Base-by-base conservation (phyloP, 1,140 invertebrate genomes). In the Rhynchophorus ferrugineus region DNA sequence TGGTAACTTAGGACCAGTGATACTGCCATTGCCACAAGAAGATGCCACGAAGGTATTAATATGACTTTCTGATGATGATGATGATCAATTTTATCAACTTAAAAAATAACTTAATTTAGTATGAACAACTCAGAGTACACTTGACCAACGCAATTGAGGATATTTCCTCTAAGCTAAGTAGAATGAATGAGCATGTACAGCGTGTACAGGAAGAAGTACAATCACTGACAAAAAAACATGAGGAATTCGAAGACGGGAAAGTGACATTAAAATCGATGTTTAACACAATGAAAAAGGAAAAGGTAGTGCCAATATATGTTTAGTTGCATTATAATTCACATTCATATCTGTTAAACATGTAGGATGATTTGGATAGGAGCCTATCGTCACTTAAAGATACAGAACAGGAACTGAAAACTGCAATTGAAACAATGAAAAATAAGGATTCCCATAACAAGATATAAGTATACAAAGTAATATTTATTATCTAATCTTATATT, bases 121-220 rank as follows among this genome's bases (percentile, higher is more conserved):
- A 96, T 65, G 92, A 95, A 67, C 93, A 97, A 66, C 91, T 98
- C 39, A 83, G 90, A 64, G 89, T 87, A 36, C 98, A 95, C 17
- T 73, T 99, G 7, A 70, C 96, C 1, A 93, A 91, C 41, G 95
- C 95, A 13, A 89, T 97, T 1, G 91, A 95, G 72, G 94, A 98
- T 67, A 96, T 95, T 75, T 61, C 98, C 43, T 81, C n/a, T n/a
- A n/a, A n/a, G n/a, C n/a, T 84, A 60, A 76, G 90, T 48, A 78
- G 86, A 51, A 75, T 98, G 36, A 84, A 88, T 54, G 95, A 98
- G 67, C 85, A 89, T 63, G 87, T 89, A 59, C 87, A 85, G 54
- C 90, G 94, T 69, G 82, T 87, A 58, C 80, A 91, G 75, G 93
- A 91, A 11, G 94, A 97, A 73, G 77, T 95, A 55, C 89, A 96